These are phyloP conservation scores for Diogma glabrata DNA, from an alignment of 2,888 invertebrate species.

Conservation along the genomic window DNA sequence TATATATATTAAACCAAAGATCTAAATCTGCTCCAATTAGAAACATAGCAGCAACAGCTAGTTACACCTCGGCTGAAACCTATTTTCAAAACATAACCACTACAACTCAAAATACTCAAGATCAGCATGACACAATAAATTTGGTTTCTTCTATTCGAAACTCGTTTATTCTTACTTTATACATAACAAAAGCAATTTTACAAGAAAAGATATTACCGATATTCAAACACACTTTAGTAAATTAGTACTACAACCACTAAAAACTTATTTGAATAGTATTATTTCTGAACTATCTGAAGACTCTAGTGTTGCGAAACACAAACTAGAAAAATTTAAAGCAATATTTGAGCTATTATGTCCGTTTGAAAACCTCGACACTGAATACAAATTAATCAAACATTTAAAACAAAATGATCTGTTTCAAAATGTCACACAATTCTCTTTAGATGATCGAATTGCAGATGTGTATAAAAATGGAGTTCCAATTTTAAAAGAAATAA, in stretches of 20 bases:
- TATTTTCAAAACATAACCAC: no score
- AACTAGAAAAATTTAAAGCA: not conserved
- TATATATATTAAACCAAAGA: not conserved
- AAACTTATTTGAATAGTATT: not conserved
- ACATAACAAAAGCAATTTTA: not conserved
- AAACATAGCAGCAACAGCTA: not conserved
- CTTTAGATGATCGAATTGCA: not conserved
- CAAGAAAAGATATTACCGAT: not conserved
- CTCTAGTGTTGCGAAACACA: not conserved
- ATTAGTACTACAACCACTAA: not conserved
- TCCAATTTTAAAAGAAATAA: conserved; percentile 14
- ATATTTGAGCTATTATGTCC: not conserved
- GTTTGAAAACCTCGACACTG: not conserved
- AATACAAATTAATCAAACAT: conserved; percentile 4
- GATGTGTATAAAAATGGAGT: conserved; percentile 5
- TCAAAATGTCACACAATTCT: not conserved
- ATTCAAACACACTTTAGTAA: not conserved
- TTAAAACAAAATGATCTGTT: not conserved
- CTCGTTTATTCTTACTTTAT: not conserved
- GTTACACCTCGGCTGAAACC: not conserved
- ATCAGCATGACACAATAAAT: no score
- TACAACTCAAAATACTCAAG: not conserved
- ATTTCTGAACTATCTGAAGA: not conserved
- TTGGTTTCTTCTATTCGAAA: no score
- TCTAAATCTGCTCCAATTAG: not conserved